phyloP scores from a whole-genome alignment of 2,113 vertebrate species.

The Mandrillus leucophaeus region DNA sequence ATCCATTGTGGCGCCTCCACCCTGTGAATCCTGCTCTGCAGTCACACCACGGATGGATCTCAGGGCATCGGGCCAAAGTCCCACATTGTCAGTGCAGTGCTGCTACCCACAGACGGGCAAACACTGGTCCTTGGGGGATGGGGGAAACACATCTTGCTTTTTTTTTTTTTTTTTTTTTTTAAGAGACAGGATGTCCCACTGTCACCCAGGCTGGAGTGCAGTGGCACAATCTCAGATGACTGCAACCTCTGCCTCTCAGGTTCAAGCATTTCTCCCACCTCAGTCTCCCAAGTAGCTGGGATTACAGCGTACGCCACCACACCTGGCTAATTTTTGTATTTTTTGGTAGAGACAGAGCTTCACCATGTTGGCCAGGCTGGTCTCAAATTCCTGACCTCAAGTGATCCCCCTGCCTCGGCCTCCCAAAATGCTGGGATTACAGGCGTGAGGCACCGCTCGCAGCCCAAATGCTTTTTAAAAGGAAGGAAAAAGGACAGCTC shows the following conservation, averaged over 20 bases:
- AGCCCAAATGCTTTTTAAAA: not conserved
- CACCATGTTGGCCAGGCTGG: too few species aligned
- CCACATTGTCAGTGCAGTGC: fast-evolving
- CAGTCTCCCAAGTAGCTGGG: too few species aligned
- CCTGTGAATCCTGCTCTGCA: not conserved
- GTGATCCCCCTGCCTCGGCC: not conserved
- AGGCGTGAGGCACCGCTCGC: not conserved
- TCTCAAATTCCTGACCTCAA: too few species aligned
- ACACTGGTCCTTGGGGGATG: not conserved
- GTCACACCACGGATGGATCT: not conserved
- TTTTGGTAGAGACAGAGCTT: too few species aligned
- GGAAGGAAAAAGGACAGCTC: not conserved
- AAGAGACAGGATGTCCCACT: not conserved
- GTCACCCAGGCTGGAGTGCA: not conserved
- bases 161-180: not conserved
- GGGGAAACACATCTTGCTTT: not conserved
- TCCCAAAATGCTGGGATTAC: not conserved
- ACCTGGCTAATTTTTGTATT: too few species aligned
- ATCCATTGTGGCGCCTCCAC: not conserved
- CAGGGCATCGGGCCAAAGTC: fast-evolving
- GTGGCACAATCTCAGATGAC: too few species aligned
- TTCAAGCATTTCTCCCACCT: too few species aligned
- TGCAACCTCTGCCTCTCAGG: too few species aligned
- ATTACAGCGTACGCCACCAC: too few species aligned
- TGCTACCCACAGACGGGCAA: fast-evolving